phyloP scores from a whole-genome alignment of 1,140 invertebrate genomes.

The Chymomyza costata region DNA sequence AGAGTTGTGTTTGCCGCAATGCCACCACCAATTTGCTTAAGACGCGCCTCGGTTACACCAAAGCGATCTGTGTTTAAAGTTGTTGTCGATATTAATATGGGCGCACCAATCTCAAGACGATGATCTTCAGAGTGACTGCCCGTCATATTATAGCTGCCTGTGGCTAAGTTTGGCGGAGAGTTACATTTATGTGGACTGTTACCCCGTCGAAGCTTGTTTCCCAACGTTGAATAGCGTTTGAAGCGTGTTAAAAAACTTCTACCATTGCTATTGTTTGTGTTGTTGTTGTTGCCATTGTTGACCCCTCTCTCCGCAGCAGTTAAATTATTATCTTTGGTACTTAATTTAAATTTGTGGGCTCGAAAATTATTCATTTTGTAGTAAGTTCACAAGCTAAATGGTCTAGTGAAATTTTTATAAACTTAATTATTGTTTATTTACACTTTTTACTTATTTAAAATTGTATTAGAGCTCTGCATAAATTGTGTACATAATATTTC shows the following conservation, averaged over 20 bases:
- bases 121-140: slow-evolving; percentile 69
- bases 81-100: slow-evolving; percentile 71
- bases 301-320: slow-evolving; percentile 24
- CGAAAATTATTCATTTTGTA: slow-evolving; percentile 71
- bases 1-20: slow-evolving; percentile 54
- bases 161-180: slow-evolving; percentile 48
- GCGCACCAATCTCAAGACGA: slow-evolving; percentile 69
- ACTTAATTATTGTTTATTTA: too few relatives aligned
- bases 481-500: too few relatives aligned
- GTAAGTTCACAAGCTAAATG: too few relatives aligned
- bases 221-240: slow-evolving; percentile 68
- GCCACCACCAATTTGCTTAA: slow-evolving; percentile 64
- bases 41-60: slow-evolving; percentile 59
- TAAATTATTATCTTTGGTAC: slow-evolving; percentile 49
- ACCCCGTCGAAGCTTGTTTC: slow-evolving; percentile 58
- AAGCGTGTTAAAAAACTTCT: slow-evolving; percentile 62
- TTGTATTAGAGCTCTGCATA: too few relatives aligned
- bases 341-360: slow-evolving; percentile 63
- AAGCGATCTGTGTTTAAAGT: slow-evolving; percentile 68
- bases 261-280: slow-evolving; percentile 17
- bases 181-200: slow-evolving; percentile 26
- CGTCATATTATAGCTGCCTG: slow-evolving; percentile 73
- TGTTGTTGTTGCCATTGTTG: slow-evolving; percentile 24
- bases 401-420: too few relatives aligned
- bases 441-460: too few relatives aligned